Base-by-base conservation (phyloP, 2,113 vertebrate genomes). In the Ifrita kowaldi region DNA sequence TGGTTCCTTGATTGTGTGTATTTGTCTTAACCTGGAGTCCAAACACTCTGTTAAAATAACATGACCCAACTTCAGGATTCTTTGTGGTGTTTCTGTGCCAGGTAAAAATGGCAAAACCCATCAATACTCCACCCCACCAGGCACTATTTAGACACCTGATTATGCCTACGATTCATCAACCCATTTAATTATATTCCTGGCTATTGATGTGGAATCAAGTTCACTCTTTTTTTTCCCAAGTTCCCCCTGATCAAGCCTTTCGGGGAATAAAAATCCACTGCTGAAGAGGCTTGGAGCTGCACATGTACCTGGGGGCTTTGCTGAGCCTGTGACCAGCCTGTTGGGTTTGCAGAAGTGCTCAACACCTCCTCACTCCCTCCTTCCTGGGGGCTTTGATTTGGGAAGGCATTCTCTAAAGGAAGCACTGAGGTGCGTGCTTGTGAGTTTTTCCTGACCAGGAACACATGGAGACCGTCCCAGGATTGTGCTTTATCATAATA, bases 111-210 rank as follows among this genome's bases (percentile, higher is more conserved):
- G 11, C 20, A 83, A 84, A 71, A 84, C 33, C 3, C 19, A 19
- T 3, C 21, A 70, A 55, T 4, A 1, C 8, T 78, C 84, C 59
- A 44, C 14, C 4, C 15, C 3, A 4, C 3, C 16, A 52, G 24
- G 42, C 30, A 39, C 14, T 37, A 53, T 28, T 60, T 41, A 59
- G 77, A 47, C 24, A 56, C 18, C 18, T 73, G 44, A 37, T 53
- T 41, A n/a, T 13, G 28, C 22, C 16, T 28, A 12, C 0, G 0
- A 21, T 73, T 83, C 65, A 79, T 10, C n/a, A 49, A 50, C 21
- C 4, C 1, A 0, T 37, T 49, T 50, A 68, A 35, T 52, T 37
- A n/a, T 41, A 42, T 57, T 64, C 46, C 23, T 60, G 35, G 32
- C 5, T 7, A 27, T 67, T 55, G 30, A 17, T 12, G 28, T 10